Percentiles rank a stretch among this genome's conserved stretches.
These are phyloP conservation scores for Synergus gifuensis DNA, from an alignment of 2,888 invertebrate species.

Conservation along the genomic window DNA sequence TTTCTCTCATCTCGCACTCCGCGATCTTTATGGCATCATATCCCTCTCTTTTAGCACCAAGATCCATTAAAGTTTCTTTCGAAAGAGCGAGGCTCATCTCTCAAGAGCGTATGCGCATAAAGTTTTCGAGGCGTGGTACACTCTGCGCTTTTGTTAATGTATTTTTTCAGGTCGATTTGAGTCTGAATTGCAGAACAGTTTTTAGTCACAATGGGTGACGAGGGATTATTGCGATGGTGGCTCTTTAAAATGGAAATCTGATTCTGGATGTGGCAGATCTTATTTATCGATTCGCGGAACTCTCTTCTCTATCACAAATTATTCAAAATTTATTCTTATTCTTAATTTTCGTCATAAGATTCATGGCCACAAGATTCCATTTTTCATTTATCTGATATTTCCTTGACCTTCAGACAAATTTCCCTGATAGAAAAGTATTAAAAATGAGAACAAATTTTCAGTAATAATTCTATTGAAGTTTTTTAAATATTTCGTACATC, in stretches of 20 bases:
- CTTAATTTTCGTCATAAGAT: too few relatives aligned
- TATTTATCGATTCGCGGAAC: constrained; percentile 26
- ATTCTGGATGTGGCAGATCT: background rate
- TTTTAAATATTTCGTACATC: too few relatives aligned
- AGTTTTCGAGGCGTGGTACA: constrained; percentile 9
- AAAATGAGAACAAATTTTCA: too few relatives aligned
- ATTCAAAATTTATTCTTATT: too few relatives aligned
- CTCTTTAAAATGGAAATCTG: background rate
- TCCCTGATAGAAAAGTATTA: too few relatives aligned
- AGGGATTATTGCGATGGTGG: constrained; percentile 12
- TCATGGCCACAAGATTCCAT: too few relatives aligned
- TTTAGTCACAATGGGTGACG: constrained; percentile 20
- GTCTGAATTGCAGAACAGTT: constrained; percentile 18
- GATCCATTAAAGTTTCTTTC: constrained; percentile 5
- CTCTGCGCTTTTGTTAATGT: constrained; percentile 19
- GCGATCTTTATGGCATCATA: constrained; percentile 4
- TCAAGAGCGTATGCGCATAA: constrained; percentile 7
- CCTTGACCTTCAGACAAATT: too few relatives aligned
- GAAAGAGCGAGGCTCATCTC: constrained; percentile 1
- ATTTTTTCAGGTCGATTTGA: background rate
- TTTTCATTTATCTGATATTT: too few relatives aligned
- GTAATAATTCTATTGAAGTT: too few relatives aligned
- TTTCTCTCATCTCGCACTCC: background rate
- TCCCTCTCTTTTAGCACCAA: background rate
- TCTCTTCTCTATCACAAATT: background rate